Conservation (phyloP, 1,140 invertebrate species). For the Charaxes varanes region DNA sequence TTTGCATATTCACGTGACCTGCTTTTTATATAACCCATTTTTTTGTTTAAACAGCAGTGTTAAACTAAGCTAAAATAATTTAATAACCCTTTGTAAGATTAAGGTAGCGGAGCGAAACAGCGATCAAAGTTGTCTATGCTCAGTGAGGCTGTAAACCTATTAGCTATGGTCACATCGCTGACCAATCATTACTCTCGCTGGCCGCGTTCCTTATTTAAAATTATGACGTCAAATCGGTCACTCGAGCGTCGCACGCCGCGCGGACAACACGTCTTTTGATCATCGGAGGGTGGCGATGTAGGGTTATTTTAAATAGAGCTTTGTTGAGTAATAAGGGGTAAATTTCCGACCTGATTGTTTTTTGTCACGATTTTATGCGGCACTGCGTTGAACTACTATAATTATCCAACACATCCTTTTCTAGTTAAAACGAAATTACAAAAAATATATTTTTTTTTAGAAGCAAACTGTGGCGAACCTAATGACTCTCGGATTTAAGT, state of each 20-base stretch:
- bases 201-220: constrained; percentile 36
- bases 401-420: no score
- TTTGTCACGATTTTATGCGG: constrained; percentile 7
- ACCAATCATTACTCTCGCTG: constrained; percentile 36
- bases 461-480: no score
- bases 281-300: constrained; percentile 15
- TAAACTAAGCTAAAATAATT: constrained; percentile 3
- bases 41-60: neutral
- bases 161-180: constrained; percentile 33
- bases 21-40: constrained; percentile 1
- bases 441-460: no score
- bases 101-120: constrained; percentile 21
- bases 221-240: constrained; percentile 26
- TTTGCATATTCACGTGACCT: no score
- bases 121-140: constrained; percentile 30
- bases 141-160: constrained; percentile 24
- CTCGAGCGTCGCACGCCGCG: constrained; percentile 27
- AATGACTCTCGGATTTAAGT: no score
- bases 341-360: constrained; percentile 32
- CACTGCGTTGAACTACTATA: no score
- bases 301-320: constrained; percentile 15
- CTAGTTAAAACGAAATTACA: no score
- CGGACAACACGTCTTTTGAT: constrained; percentile 33
- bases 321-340: constrained; percentile 18
- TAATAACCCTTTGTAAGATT: constrained; percentile 23